Base-by-base conservation (phyloP, 2,888 invertebrate genomes). In the Elgonia sp. region DNA sequence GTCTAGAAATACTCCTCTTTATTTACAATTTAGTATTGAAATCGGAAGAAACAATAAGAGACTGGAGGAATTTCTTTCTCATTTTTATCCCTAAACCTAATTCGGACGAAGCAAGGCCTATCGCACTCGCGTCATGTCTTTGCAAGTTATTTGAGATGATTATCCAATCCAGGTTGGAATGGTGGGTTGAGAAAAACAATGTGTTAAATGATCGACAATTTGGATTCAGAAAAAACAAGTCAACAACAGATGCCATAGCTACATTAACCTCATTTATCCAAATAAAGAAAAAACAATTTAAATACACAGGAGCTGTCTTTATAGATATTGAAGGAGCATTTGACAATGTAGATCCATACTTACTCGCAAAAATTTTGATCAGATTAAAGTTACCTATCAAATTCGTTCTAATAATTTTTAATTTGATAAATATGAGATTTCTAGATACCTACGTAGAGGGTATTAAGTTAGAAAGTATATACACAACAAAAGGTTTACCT, bases 311-410 rank as follows among this genome's bases (percentile, higher is more conserved):
- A 40, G 60, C 42, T 20, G 40, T 57, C 40, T 73, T 73, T 73
- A 1, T 73, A 16, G 73, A 73, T n/a, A 75, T 75, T 18, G 62
- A 75, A 57, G n/a, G n/a, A n/a, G n/a, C n/a, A n/a, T n/a, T n/a
- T n/a, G n/a, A n/a, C n/a, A n/a, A n/a, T n/a, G n/a, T 53, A 9
- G 53, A 55, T 18, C 37, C 55, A 8, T 72, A 18, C 39, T 39
- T 72, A 20, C 20, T 65, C 7, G 40, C 65, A 18, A 8, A 65
- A 65, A 42, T 42, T 65, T 18, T 65, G 18, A 42, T 65, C n/a
- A 39, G 16, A 37, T 5, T 12, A 7, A 63, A 63, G 16, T 37
- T 39, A 16, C 63, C 63, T 37, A 8, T 37, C 3, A 63, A 63
- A 14, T 37, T 63, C 3, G 63, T 39, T 12, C 10, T 39, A 37